Evolutionary conservation across 2,888 invertebrate genomes (phyloP), one percentile per base, ranked within the genome.

Genomic region (Galeruca laticollis): DNA sequence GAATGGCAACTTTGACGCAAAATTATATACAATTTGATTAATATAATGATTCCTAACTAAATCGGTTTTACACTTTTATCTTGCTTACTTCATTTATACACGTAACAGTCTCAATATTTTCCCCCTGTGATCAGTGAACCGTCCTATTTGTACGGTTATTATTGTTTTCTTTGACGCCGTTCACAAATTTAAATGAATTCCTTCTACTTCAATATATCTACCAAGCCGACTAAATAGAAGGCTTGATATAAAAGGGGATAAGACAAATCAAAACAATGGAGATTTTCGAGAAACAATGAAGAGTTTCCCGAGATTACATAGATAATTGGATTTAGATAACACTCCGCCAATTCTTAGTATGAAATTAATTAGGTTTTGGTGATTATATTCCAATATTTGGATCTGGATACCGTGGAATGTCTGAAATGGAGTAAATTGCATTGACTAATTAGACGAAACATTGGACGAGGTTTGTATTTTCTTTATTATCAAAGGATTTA

Each of bases 241-340:
- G 11, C 11, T 35, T 13, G 40, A 40, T 40, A 40, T 40, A 3
- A n/a, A 40, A 40, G 40, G 40, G 40, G 40, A n/a, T 40, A 10
- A n/a, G 13, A 13, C 51, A 15, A 10, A 54, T n/a, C 13, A 26
- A 54, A 20, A 54, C 31, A 54, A 54, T 52, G 20, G 21, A 20
- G 21, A 21, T 26, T 26, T 21, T 54, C 26, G 3, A 26, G 26
- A 26, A 31, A 54, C 54, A 54, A 54, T 54, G 13, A 15, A 15
- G 15, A 21, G 52, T 52, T 52, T 21, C 20, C 4, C 2, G 26
- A 54, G 54, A 26, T 13, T 26, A 54, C 54, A 21, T 3, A 54
- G 13, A 54, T 54, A 6, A 54, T 54, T 26, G 26, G 54, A 54
- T 54, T 54, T 54, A n/a, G 52, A 52, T 52, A 52, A 52, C 10